A percentile compares a stretch with the other conserved stretches of the same genome.
Conservation (phyloP, 2,113 vertebrate species). For the Clupea harengus region DNA sequence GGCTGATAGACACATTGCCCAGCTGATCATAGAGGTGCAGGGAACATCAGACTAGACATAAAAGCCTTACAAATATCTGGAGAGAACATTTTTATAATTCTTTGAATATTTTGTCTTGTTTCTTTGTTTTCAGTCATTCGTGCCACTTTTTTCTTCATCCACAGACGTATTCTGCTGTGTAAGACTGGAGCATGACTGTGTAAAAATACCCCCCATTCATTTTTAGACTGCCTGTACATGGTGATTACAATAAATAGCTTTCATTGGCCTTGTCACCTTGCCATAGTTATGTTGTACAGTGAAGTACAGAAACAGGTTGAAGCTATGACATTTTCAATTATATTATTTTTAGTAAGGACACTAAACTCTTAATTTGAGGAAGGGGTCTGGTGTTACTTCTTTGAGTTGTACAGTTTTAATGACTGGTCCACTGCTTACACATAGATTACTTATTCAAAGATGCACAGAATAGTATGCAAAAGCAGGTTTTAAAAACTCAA, state of each 20-base stretch:
- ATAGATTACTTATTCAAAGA: not conserved
- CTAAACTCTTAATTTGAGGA: not conserved
- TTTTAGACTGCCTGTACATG: conserved; percentile 53
- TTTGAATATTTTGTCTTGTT: not conserved
- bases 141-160: not conserved
- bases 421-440: not conserved
- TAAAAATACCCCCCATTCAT: conserved; percentile 50
- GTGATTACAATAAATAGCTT: conserved; percentile 45
- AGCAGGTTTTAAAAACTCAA: not conserved
- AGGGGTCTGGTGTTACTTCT: not conserved
- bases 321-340: not conserved
- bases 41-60: not conserved
- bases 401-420: not conserved
- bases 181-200: not conserved
- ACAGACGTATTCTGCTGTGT: not conserved
- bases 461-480: not conserved
- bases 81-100: not conserved
- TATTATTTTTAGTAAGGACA: not conserved
- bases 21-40: not conserved
- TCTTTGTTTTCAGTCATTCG: not conserved
- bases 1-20: not conserved
- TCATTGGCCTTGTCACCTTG: conserved; percentile 36
- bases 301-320: conserved; percentile 11
- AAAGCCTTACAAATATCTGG: not conserved
- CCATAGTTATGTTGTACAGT: conserved; percentile 24